Percentiles rank a stretch among this genome's conserved stretches.
phyloP scores from a whole-genome alignment of 2,888 invertebrate genomes.

The Griposia aprilina region DNA sequence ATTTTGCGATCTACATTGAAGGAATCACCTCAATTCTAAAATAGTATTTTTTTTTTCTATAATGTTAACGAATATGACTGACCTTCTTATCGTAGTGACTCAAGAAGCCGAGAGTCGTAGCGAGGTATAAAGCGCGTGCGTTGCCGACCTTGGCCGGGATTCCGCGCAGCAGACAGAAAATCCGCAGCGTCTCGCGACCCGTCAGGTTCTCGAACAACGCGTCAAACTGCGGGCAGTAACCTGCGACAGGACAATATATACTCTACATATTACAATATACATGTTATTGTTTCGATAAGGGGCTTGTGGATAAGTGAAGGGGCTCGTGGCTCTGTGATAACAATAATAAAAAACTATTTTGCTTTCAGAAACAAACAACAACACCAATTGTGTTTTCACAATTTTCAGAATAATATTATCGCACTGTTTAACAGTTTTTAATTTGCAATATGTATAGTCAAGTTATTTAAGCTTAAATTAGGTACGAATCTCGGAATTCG shows the following conservation, averaged over 20 bases:
- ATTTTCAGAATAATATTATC: conserved; percentile 3
- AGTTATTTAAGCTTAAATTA: no score
- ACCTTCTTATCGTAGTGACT: conserved; percentile 91
- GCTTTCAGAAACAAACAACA: no score
- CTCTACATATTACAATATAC: not conserved
- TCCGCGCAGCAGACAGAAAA: conserved; percentile 92
- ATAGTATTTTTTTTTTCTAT: not conserved
- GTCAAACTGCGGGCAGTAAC: conserved; percentile 95
- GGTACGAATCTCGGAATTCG: no score
- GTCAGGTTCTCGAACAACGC: conserved; percentile 93
- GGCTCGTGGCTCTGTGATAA: not conserved
- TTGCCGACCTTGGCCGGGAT: conserved; percentile 88
- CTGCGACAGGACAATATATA: conserved; percentile 71
- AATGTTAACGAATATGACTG: not conserved
- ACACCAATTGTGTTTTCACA: no score
- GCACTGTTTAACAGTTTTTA: not conserved
- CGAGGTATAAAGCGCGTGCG: conserved; percentile 85
- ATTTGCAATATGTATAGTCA: not conserved
- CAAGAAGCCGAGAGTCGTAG: conserved; percentile 90
- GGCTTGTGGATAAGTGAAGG: not conserved
- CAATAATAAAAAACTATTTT: not conserved
- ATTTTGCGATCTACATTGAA: not conserved
- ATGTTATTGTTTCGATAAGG: not conserved
- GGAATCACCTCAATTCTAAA: not conserved
- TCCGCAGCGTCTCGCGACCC: conserved; percentile 92